Percentiles rank a stretch among this genome's conserved stretches.
These are phyloP conservation scores for Brachypteracias leptosomus DNA, from an alignment of 2,113 vertebrate species.

Conservation along the genomic window DNA sequence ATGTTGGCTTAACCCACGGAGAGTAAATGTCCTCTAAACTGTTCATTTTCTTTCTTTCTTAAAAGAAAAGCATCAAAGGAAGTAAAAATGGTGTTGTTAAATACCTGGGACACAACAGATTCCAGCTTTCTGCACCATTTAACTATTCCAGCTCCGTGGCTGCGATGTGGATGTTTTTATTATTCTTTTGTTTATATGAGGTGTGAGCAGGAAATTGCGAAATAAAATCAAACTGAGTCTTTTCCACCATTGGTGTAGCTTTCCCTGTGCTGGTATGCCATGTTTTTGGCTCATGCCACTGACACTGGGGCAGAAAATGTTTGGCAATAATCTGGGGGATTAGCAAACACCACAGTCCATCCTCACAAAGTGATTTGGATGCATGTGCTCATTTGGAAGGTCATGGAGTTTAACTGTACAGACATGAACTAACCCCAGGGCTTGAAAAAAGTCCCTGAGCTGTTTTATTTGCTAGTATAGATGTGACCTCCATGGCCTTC, in stretches of 20 bases:
- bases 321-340: background rate
- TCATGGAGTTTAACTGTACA: background rate
- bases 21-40: slow-evolving; percentile 24
- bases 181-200: background rate
- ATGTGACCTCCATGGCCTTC: background rate
- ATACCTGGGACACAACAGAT: background rate
- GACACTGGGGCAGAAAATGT: background rate
- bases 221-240: background rate
- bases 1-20: background rate
- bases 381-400: background rate
- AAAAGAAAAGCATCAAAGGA: background rate
- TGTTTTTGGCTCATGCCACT: background rate
- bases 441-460: background rate
- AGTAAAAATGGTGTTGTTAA: background rate
- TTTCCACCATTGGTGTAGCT: background rate
- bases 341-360: background rate
- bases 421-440: background rate
- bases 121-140: background rate
- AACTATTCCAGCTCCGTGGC: background rate
- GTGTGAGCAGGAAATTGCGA: background rate
- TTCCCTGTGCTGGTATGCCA: background rate
- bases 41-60: background rate
- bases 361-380: background rate
- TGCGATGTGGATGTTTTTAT: background rate
- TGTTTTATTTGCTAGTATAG: background rate